These are phyloP conservation scores for Miniopterus natalensis DNA, from an alignment of 2,113 vertebrate species.

Conservation along the genomic window DNA sequence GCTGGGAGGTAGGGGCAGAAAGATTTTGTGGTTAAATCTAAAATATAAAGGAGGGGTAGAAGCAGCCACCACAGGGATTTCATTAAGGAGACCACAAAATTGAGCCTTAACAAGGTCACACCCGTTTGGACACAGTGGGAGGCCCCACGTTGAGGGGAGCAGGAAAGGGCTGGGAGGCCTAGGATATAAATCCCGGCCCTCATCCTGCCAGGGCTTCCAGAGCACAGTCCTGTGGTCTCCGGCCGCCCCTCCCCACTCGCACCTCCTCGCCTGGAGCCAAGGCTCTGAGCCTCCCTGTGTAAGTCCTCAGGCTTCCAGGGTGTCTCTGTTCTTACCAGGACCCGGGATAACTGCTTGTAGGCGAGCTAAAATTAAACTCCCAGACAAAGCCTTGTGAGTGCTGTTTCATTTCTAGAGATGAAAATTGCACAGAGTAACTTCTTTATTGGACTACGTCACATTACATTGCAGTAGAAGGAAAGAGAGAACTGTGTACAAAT, in stretches of 20 bases:
- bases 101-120: neutral
- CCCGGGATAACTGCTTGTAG: slow-evolving; percentile 53
- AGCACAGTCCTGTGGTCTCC: neutral
- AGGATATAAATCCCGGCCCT: neutral
- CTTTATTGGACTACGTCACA: slow-evolving; percentile 62
- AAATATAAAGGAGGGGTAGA: slow-evolving; percentile 33
- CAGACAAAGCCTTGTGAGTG: slow-evolving; percentile 63
- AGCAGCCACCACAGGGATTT: slow-evolving; percentile 57
- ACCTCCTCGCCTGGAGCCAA: neutral
- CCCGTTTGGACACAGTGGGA: neutral
- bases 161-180: neutral
- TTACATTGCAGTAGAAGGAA: slow-evolving; percentile 65
- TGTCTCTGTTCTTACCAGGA: slow-evolving; percentile 60
- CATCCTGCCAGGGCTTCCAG: neutral
- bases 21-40: slow-evolving; percentile 62
- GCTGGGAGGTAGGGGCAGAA: slow-evolving; percentile 21
- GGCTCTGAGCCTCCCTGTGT: neutral
- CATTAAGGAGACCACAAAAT: slow-evolving; percentile 72
- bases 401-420: slow-evolving; percentile 71
- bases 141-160: neutral
- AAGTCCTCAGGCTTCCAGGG: neutral
- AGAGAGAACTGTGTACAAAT: slow-evolving; percentile 62
- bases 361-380: slow-evolving; percentile 61
- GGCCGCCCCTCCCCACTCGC: neutral
- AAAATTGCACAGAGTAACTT: slow-evolving; percentile 53